These are phyloP conservation scores for Anoplophora glabripennis DNA, from an alignment of 1,140 invertebrate genomes.

Conservation along the genomic window DNA sequence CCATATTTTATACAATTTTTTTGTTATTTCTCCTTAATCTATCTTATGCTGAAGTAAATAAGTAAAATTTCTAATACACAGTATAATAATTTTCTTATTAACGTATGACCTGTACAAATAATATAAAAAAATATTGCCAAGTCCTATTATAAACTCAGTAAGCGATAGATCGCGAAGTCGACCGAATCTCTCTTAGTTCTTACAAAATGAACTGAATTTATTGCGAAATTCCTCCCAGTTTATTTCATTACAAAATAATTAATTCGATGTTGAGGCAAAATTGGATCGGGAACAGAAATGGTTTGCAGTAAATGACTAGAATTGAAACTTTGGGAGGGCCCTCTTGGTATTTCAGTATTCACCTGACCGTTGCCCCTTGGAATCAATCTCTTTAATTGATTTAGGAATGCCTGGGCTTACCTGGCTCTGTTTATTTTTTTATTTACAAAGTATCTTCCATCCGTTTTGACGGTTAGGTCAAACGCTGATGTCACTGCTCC, in stretches of 20 bases:
- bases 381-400: conserved; percentile 1
- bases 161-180: too few relatives aligned
- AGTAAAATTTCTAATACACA: too few relatives aligned
- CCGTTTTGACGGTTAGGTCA: too few relatives aligned
- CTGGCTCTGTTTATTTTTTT: not conserved
- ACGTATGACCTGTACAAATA: too few relatives aligned
- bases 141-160: too few relatives aligned
- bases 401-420: not conserved
- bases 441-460: not conserved
- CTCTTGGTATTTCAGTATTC: not conserved
- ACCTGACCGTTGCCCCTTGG: not conserved
- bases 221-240: conserved; percentile 22
- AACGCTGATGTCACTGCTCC: too few relatives aligned
- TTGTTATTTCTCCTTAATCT: too few relatives aligned
- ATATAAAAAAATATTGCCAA: too few relatives aligned
- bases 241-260: conserved; percentile 27
- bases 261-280: conserved; percentile 18
- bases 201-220: conserved; percentile 22
- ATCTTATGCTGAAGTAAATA: too few relatives aligned
- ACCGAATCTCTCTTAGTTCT: not conserved
- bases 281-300: conserved; percentile 7
- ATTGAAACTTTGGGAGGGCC: conserved; percentile 10
- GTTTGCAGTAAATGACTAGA: conserved; percentile 13
- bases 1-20: too few relatives aligned
- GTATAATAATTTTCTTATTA: too few relatives aligned